Evolutionary conservation across 2,888 invertebrate species (phyloP), one percentile per base, ranked within the genome.

Genomic region (Drosophila parthenogenetica): DNA sequence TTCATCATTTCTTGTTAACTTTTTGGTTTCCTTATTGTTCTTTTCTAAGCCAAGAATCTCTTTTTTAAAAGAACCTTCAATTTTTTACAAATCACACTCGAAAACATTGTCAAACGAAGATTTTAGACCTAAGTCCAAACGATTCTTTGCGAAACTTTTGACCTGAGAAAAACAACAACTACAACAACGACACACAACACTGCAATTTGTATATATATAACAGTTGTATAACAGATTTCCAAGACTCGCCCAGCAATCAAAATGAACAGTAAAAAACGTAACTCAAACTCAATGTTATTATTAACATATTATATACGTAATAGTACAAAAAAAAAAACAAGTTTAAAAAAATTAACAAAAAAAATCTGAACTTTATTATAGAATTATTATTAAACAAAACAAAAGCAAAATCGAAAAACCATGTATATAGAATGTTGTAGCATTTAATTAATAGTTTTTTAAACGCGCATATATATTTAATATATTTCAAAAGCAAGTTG

Each of bases 81-180:
- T 29, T 29, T 29, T 29, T 29, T 29, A 29, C 29, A 29, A 29
- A 29, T 29, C 50, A 64, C 43, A 84, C 74, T 87, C 63, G 63
- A 59, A 69, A 87, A 79, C 82, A 81, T 79, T 87, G 86, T 87
- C 87, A 81, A 68, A 48, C 16, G 16, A 48, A 48, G 59, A 62
- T 19, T 35, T 67, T 29, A 78, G 45, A 49, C 37, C 60, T 29
- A 60, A 37, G 32, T 43, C 66, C 40, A 49, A 45, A 45, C 61
- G 69, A 29, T 61, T 71, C 39, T 57, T 45, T 74, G 49, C 25
- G 37, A 48, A 72, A 46, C 53, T 53, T 64, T 68, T 64, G 50
- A 74, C 50, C 64, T 59, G 55, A 73, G 13, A 35, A 59, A 32
- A 59, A 51, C 50, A 50, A 60, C 35, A 35, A 35, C 35, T 43